Evolutionary conservation across 30 jellyfish, hydroid and myxozoan genomes (phyloP), one percentile per base, ranked within the genome.

Genomic region (Turritopsis rubra): DNA sequence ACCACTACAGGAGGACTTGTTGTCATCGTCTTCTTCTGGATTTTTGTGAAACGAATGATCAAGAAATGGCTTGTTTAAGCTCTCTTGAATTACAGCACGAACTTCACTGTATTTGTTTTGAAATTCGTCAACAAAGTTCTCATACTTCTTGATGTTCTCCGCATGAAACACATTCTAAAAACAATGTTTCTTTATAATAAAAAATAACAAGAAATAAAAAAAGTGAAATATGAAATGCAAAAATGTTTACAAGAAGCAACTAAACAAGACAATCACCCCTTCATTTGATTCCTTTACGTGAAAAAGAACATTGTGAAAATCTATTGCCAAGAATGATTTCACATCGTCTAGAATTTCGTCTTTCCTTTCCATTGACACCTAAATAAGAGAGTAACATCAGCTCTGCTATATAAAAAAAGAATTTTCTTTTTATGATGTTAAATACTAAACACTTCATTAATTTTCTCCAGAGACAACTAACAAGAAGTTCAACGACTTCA

Each of bases 11-110:
- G 66, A 81, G 54, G 97, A 89, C 22, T 88, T 52, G 29, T 74
- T 88, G 22, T 89, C 97, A 70, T 89, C 97, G 71, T 89, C 79
- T 75, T 89, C 97, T 28, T 85, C 95, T 8, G 79, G 3, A 18
- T 16, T 22, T 26, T 52, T 1, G 22, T 19, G 23, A 72, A 31
- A 19, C 19, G 27, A 17, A 52, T 29, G 60, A 41, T 41, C 60
- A 41, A 13, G 60, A 13, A 25, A 22, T 7, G 28, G 17, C 76
- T n/a, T 66, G 28, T 66, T 66, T 79, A 89, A 27, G 19, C 89
- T 85, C 66, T 86, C 96, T 76, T 86, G 93, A 26, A 90, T 81
- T 27, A 71, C 96, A 20, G 97, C 81, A 66, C 95, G 91, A 28
- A 90, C 80, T 73, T 75, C 89, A 26, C 52, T 24, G 81, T 90